phyloP scores from a whole-genome alignment of 2,113 vertebrate species.

The Epinephelus lanceolatus region DNA sequence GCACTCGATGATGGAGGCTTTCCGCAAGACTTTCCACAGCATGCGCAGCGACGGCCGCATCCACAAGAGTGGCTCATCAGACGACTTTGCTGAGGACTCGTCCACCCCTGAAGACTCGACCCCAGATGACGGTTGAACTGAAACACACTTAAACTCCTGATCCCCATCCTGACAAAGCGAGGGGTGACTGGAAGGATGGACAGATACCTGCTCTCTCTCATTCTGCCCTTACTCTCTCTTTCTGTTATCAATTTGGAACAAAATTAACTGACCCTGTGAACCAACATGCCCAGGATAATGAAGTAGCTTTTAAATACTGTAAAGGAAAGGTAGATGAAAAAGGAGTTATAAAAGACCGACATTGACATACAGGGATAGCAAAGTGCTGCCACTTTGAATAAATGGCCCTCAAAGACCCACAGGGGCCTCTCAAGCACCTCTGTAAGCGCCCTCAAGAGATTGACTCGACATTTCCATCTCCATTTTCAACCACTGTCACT shows the following conservation, averaged over 20 bases:
- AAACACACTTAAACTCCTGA: constrained; percentile 41
- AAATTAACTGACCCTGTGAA: constrained; percentile 62
- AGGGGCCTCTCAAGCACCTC: constrained; percentile 83
- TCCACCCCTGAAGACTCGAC: constrained; percentile 88
- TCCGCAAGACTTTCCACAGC: constrained; percentile 99
- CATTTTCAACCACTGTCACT: constrained; percentile 84
- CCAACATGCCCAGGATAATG: constrained; percentile 57
- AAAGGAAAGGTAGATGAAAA: constrained; percentile 59
- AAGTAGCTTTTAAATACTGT: constrained; percentile 61
- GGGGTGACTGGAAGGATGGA: constrained; percentile 80
- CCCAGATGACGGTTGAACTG: constrained; percentile 79
- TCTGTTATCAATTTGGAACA: constrained; percentile 61
- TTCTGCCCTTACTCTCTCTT: constrained; percentile 62
- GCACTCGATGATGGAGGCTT: constrained; percentile 99
- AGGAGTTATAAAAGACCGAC: constrained; percentile 64
- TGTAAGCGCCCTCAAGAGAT: constrained; percentile 83
- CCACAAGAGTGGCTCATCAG: constrained; percentile 92
- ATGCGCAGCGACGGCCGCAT: constrained; percentile 98
- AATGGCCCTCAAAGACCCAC: constrained; percentile 83
- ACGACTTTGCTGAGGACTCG: constrained; percentile 92
- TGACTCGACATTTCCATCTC: constrained; percentile 84
- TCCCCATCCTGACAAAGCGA: constrained; percentile 59
- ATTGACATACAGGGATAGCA: constrained; percentile 55
- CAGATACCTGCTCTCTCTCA: constrained; percentile 70
- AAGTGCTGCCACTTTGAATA: constrained; percentile 81